Percentiles rank a stretch among this genome's conserved stretches.
phyloP scores from a whole-genome alignment of 2,113 vertebrate genomes.

The Mirza zaza region DNA sequence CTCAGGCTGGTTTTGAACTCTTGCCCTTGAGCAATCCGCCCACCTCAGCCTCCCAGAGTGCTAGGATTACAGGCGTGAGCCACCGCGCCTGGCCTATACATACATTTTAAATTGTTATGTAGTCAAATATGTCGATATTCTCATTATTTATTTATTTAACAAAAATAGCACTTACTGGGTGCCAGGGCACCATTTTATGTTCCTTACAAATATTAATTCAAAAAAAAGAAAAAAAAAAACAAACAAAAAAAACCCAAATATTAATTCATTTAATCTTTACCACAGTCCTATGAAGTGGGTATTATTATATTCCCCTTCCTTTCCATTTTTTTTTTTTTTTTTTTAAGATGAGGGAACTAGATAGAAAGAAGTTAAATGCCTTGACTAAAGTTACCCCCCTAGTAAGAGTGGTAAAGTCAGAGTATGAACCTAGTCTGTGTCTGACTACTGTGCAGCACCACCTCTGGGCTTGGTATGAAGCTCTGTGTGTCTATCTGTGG shows the following conservation, averaged over 20 bases:
- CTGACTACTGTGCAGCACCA: fast-evolving
- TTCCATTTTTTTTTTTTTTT: not conserved
- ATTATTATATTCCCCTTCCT: not conserved
- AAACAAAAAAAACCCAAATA: too few relatives aligned
- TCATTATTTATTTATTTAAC: not conserved
- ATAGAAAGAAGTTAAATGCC: conserved; percentile 11
- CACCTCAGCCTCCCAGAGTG: too few relatives aligned
- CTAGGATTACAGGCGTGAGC: too few relatives aligned
- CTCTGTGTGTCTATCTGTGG: not conserved
- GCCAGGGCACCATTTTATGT: not conserved
- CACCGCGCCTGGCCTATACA: not conserved
- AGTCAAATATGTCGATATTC: not conserved
- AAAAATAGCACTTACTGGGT: not conserved
- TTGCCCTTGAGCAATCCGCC: too few relatives aligned
- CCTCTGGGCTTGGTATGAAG: not conserved
- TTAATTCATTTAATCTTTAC: not conserved
- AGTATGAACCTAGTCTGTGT: not conserved
- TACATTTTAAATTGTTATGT: not conserved
- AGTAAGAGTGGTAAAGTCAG: not conserved
- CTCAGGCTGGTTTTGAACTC: too few relatives aligned
- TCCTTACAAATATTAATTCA: not conserved
- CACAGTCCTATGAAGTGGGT: not conserved
- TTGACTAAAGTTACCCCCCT: not conserved
- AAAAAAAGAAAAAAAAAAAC: too few relatives aligned
- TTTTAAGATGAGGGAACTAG: conserved; percentile 20